Base-by-base conservation (phyloP, 2,888 invertebrate species). In the Patella depressa region DNA sequence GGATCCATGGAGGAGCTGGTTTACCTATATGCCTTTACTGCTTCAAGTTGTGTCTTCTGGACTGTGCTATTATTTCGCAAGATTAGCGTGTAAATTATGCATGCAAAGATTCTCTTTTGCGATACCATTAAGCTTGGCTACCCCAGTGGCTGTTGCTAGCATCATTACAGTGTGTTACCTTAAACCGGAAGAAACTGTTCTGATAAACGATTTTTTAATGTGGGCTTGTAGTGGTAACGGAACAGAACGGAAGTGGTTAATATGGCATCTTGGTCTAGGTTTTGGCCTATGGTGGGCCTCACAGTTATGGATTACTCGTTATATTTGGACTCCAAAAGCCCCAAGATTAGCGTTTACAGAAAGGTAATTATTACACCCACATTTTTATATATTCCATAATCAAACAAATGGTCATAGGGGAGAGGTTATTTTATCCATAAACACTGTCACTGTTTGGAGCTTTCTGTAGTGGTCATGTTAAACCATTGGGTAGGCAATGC, bases 41-140 rank as follows among this genome's bases (percentile, higher is more conserved):
- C 82, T 91, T 4, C 89, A 90, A 81, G 83, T 89, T 53, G 80
- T 87, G 12, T 87, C 91, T 3, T 89, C 90, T 1, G 87, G 91
- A n/a, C 76, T 92, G n/a, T 92, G 92, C 81, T 93, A 92, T 83
- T 91, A 92, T 78, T 90, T 91, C 76, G 91, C 89, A 45, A 91
- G 92, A 79, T 92, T 93, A 83, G 92, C 93, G 5, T 93, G 93
- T 85, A 92, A 92, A 83, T 89, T 92, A 55, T 89, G 89, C 76
- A 92, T 93, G 83, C 92, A 92, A 85, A 85, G 88, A 14, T 88
- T 92, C 77, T 90, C 91, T 76, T 93, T 91, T 83, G 88, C 92
- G 3, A 85, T 92, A 34, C 92, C 92, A 1, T 82, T 93, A 3
- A 88, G 86, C 34, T 80, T 92, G 72, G 85, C 91, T 1, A 88